These are phyloP conservation scores for Congeria kusceri DNA, from an alignment of 2,888 invertebrate genomes.

Conservation along the genomic window DNA sequence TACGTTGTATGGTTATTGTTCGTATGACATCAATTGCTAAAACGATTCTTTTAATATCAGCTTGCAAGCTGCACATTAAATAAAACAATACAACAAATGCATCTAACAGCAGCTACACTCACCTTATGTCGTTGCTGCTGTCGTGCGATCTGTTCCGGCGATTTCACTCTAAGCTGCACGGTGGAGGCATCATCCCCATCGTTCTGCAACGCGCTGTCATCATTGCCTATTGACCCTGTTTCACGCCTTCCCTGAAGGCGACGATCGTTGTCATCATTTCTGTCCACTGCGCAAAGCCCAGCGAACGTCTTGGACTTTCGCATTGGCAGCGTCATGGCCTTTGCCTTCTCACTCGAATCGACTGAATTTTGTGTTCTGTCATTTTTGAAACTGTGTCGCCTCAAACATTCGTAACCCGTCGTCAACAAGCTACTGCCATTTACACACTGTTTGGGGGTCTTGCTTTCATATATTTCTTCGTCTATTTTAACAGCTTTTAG, in stretches of 20 bases:
- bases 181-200: neutral
- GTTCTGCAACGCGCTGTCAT: neutral
- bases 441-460: neutral
- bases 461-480: slow-evolving; percentile 58
- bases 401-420: no score
- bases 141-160: neutral
- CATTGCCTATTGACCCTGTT: neutral
- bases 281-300: slow-evolving; percentile 18
- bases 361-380: no score
- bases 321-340: neutral
- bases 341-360: neutral
- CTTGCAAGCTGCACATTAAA: no score
- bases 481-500: slow-evolving; percentile 62
- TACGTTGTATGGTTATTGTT: no score
- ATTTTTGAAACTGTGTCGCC: no score
- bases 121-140: slow-evolving; percentile 3
- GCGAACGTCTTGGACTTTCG: slow-evolving; percentile 36
- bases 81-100: no score
- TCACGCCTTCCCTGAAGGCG: neutral
- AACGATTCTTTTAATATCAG: no score
- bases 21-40: no score
- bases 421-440: no score
- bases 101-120: neutral
- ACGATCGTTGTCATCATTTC: neutral
- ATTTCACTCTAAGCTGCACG: neutral